Evolutionary conservation across 2,113 vertebrate genomes (phyloP).

Genomic region (Neolamprologus sp.): DNA sequence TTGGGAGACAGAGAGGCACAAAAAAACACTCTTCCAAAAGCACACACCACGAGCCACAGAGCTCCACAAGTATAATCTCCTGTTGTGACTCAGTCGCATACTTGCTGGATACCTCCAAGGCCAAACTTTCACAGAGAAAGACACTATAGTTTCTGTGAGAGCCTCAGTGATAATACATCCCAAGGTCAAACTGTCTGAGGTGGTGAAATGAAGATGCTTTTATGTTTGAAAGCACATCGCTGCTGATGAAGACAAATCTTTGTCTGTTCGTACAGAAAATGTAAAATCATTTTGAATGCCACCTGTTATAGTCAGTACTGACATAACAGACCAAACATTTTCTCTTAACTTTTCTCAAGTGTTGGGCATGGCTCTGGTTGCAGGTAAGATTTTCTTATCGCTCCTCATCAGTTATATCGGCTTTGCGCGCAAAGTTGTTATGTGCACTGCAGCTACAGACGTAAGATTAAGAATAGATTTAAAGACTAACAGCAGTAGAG

Average conservation of each 20-base stretch:
- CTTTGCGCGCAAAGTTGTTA: not conserved
- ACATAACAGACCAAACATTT: not conserved
- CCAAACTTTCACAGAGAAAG: constrained; percentile 1
- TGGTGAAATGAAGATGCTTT: constrained; percentile 6
- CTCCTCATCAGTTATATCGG: not conserved
- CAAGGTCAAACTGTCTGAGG: constrained; percentile 14
- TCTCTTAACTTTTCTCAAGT: not conserved
- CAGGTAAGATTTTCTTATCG: not conserved
- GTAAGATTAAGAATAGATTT: not conserved
- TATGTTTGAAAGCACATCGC: not conserved
- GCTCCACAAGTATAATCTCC: constrained; percentile 32
- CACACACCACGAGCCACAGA: not conserved
- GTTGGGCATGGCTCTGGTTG: not conserved
- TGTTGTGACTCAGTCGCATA: constrained; percentile 23
- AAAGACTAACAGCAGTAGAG: not conserved
- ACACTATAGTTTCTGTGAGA: not conserved
- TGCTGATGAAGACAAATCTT: not conserved
- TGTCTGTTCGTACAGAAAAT: not conserved
- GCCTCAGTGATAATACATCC: not conserved
- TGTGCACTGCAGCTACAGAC: not conserved
- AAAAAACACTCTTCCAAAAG: not conserved
- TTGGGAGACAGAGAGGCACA: constrained; percentile 16
- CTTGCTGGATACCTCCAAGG: constrained; percentile 25
- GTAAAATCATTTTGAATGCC: not conserved
- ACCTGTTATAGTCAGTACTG: not conserved